Conservation (phyloP, 2,797 vertebrate species). For the Natrix natrix region DNA sequence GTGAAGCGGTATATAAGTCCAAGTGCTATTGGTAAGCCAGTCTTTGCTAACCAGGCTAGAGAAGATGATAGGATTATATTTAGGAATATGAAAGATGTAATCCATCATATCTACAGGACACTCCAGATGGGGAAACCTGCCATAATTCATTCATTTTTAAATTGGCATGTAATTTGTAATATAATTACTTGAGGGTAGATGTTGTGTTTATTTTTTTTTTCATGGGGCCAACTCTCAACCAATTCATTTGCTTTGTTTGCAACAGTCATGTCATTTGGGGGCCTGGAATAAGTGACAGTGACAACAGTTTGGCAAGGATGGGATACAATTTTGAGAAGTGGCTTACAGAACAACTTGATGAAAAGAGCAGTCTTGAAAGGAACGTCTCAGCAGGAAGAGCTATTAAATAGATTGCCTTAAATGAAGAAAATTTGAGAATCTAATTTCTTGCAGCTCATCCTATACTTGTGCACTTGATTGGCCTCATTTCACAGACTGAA, state of each 20-base stretch:
- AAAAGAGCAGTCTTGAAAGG: neutral
- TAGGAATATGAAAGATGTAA: neutral
- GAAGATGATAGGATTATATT: neutral
- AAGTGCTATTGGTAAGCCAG: neutral
- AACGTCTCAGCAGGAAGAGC: neutral
- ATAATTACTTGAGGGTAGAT: neutral
- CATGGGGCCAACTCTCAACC: neutral
- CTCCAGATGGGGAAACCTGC: neutral
- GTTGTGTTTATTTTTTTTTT: neutral
- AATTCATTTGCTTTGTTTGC: neutral
- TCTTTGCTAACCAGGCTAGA: neutral
- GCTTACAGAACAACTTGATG: neutral
- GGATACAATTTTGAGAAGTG: neutral
- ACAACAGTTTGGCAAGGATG: neutral
- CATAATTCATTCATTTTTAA: neutral
- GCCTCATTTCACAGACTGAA: neutral
- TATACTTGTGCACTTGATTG: neutral
- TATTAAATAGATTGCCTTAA: neutral
- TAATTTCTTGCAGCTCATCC: neutral
- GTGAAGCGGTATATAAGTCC: too few species aligned
- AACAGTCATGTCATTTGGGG: neutral
- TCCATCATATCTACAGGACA: neutral
- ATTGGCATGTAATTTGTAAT: neutral
- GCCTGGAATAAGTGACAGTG: neutral
- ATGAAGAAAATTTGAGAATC: neutral